Conservation (phyloP, 2,888 invertebrate genomes). For the Heteromyza rotundicornis region DNA sequence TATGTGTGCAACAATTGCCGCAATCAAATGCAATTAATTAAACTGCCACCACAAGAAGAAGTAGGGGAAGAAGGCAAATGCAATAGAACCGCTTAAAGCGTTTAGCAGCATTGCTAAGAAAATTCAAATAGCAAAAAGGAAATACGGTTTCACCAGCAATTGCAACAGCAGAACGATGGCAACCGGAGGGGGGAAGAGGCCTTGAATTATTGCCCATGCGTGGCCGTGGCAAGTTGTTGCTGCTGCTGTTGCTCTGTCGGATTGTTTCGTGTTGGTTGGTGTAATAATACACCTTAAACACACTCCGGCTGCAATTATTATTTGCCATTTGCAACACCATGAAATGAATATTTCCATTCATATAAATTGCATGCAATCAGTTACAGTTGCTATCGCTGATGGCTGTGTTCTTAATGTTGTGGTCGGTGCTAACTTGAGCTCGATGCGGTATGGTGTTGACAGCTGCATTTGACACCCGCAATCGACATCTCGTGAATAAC, state of each 20-base stretch:
- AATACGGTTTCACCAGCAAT: background rate
- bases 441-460: conserved; percentile 23
- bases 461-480: conserved; percentile 24
- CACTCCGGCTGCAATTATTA: too few relatives aligned
- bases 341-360: too few relatives aligned
- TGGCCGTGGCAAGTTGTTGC: background rate
- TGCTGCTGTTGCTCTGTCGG: conserved; percentile 1
- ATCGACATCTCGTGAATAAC: conserved; percentile 21
- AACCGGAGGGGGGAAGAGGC: background rate
- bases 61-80: conserved; percentile 28
- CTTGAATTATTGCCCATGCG: conserved; percentile 7
- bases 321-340: too few relatives aligned
- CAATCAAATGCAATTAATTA: background rate
- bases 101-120: background rate
- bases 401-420: conserved; percentile 29
- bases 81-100: conserved; percentile 33
- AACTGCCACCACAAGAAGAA: too few relatives aligned
- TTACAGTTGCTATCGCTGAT: background rate
- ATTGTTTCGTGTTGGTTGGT: too few relatives aligned
- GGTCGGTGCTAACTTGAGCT: conserved; percentile 16
- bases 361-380: conserved; percentile 20
- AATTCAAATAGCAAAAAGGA: background rate
- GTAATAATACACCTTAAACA: too few relatives aligned
- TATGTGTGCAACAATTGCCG: conserved; percentile 1
- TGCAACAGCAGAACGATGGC: too few relatives aligned